Base-by-base conservation (phyloP, 2,888 invertebrate species). In the Acanthosepion pharaonis region DNA sequence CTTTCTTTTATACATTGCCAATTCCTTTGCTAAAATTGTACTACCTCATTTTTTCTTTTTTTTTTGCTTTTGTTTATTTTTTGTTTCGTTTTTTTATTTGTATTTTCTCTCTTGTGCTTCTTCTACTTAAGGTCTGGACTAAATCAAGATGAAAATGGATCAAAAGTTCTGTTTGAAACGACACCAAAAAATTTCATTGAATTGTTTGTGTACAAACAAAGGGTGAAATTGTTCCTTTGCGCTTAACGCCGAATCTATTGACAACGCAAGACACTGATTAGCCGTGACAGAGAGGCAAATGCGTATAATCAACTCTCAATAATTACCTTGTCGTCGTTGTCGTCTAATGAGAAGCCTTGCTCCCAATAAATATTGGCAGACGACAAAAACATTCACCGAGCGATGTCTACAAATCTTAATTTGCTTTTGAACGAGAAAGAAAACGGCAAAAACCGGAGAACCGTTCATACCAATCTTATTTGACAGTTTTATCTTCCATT, bases 161-260 rank as follows among this genome's bases (percentile, higher is more conserved):
- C n/a, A n/a, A n/a, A 78, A 5, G n/a, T 9, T n/a, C n/a, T n/a
- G 78, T 78, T 15, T 78, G 78, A 78, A 78, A 64, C 64, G 64
- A 25, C 64, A 64, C 64, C 64, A 64, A 64, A 78, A 78, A 18
- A 33, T n/a, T n/a, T 33, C 33, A 18, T 78, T 23, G n/a, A 78
- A 78, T 78, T 78, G 78, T 78, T 78, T 78, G 78, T 78, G 78
- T 78, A 78, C 78, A 78, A 78, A 78, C 78, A 78, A 78, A 78
- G 33, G n/a, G n/a, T 78, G 15, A 78, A n/a, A 78, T 33, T 78
- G 18, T 33, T 78, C n/a, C 33, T n/a, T 33, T 78, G 78, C 78
- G n/a, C n/a, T 78, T 78, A n/a, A 78, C 8, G 2, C 78, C 33
- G 78, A 78, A 78, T 78, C n/a, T 78, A 78, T 78, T 78, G 78